Conservation (phyloP, 2,888 invertebrate species). For the Noctua pronuba region DNA sequence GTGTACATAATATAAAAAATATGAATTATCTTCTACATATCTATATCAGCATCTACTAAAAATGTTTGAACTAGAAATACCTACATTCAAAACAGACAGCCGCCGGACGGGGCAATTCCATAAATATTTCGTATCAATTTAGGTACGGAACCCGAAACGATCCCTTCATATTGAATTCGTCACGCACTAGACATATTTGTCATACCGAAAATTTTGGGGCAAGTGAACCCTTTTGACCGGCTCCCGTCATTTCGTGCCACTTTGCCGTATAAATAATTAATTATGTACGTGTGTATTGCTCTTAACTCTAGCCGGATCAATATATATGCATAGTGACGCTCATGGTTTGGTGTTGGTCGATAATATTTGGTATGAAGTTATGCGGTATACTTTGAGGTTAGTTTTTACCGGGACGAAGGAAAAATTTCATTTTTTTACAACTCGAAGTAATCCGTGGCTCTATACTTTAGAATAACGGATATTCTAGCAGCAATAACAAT, state of each 20-base stretch:
- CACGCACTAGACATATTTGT: constrained; percentile 66
- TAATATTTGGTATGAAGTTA: background rate
- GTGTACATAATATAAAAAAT: background rate
- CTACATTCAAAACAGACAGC: constrained; percentile 11
- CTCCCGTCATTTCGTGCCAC: constrained; percentile 54
- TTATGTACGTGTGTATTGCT: constrained; percentile 56
- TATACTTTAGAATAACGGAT: no score
- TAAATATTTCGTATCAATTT: constrained; percentile 66
- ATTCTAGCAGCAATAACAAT: no score
- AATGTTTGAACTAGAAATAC: constrained; percentile 21
- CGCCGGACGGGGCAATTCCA: constrained; percentile 28
- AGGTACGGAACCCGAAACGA: constrained; percentile 31
- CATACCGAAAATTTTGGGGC: constrained; percentile 64
- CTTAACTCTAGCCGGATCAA: constrained; percentile 38
- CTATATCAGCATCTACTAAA: background rate
- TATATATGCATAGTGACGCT: constrained; percentile 31
- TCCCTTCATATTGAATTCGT: constrained; percentile 65
- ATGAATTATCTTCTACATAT: background rate
- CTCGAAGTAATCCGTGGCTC: no score
- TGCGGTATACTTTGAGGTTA: background rate
- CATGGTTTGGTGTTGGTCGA: background rate
- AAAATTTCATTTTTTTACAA: no score
- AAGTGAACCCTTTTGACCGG: constrained; percentile 53
- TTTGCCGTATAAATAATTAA: constrained; percentile 65
- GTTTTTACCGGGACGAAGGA: background rate